Evolutionary conservation across 2,113 vertebrate genomes (phyloP).

Genomic region (Pseudopodoces humilis): DNA sequence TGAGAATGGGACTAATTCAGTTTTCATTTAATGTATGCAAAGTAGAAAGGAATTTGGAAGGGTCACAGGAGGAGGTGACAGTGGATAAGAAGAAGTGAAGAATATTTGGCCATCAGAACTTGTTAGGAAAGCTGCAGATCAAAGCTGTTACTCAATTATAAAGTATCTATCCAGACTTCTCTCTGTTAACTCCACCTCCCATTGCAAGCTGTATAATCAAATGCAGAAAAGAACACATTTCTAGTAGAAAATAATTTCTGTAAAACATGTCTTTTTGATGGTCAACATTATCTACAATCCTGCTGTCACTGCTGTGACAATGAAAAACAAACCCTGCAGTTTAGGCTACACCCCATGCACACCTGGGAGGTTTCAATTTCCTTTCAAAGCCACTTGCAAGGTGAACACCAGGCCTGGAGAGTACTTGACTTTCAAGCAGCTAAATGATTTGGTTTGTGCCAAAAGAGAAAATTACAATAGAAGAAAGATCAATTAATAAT

Average conservation of each 20-base stretch:
- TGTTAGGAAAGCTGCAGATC: background rate
- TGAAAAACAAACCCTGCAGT: background rate
- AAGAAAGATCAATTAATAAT: slow-evolving; percentile 3
- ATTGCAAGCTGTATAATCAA: background rate
- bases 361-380: background rate
- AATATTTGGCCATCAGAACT: background rate
- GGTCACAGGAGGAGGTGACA: background rate
- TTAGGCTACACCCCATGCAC: background rate
- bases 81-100: background rate
- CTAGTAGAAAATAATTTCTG: background rate
- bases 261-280: background rate
- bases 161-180: background rate
- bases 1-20: background rate
- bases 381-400: background rate
- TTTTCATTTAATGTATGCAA: background rate
- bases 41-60: background rate
- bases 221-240: background rate
- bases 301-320: background rate
- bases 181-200: background rate
- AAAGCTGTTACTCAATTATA: background rate
- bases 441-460: background rate
- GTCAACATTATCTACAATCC: background rate
- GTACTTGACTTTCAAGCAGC: background rate
- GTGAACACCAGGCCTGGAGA: background rate
- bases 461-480: background rate